Evolutionary conservation across 2,113 vertebrate genomes (phyloP).

Genomic region (Limnothrissa miodon): DNA sequence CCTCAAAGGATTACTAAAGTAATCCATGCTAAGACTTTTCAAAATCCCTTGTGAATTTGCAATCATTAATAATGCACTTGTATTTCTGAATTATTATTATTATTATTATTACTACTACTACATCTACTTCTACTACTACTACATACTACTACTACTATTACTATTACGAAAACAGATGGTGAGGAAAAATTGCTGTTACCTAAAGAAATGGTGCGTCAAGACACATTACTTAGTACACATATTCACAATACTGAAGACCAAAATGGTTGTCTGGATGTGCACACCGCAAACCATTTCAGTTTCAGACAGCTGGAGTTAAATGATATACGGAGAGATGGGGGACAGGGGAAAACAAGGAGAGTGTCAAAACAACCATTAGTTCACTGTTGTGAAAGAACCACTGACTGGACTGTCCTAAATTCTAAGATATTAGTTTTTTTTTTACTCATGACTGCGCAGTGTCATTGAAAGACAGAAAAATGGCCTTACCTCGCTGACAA

Average conservation of each 20-base stretch:
- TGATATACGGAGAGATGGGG: neutral
- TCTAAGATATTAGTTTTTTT: neutral
- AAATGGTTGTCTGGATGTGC: neutral
- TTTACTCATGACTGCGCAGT: neutral
- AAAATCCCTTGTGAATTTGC: conserved; percentile 52
- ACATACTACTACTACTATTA: no score
- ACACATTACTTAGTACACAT: neutral
- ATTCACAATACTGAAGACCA: neutral
- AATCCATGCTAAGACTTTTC: conserved; percentile 52
- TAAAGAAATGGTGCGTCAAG: neutral
- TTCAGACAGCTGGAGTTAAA: neutral
- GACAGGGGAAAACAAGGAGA: conserved; percentile 18
- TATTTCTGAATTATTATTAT: neutral
- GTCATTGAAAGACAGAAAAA: conserved; percentile 3
- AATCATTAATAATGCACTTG: conserved; percentile 31
- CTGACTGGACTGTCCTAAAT: neutral
- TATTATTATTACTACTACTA: no score
- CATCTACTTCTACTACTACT: no score
- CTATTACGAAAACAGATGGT: neutral
- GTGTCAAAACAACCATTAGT: conserved; percentile 61
- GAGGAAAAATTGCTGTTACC: neutral
- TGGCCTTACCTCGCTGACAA: neutral
- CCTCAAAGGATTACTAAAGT: conserved; percentile 56
- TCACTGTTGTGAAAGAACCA: conserved; percentile 54
- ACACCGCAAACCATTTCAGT: neutral